Evolutionary conservation across 2,888 invertebrate genomes (phyloP).

Genomic region (Drosophila borborema): DNA sequence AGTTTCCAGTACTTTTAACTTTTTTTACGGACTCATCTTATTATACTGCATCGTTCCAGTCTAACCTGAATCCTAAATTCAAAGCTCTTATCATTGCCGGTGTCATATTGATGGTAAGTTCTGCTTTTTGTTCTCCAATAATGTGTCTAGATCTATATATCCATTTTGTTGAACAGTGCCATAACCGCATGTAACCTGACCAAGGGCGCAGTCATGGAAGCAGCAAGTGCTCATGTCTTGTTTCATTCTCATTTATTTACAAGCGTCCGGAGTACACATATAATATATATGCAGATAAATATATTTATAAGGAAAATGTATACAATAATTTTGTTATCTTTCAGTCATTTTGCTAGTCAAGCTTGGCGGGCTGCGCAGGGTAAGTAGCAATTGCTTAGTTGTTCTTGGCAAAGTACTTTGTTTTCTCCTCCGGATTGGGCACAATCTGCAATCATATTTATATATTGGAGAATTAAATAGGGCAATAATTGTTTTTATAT

Average conservation of each 20-base stretch:
- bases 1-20: not conserved
- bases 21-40: not conserved
- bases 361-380: conserved; percentile 18
- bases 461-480: not conserved
- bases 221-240: not conserved
- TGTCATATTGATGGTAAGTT: not conserved
- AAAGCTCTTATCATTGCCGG: not conserved
- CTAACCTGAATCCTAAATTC: not conserved
- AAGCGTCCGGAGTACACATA: conserved; percentile 20
- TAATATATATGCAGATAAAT: not conserved
- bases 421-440: conserved; percentile 92
- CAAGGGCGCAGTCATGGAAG: not conserved
- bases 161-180: not conserved
- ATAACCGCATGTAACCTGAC: not conserved
- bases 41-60: not conserved
- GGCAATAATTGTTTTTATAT: not conserved
- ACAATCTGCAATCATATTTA: conserved; percentile 88
- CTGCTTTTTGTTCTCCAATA: not conserved
- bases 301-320: conserved; percentile 2
- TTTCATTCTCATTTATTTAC: conserved; percentile 28
- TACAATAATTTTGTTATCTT: conserved; percentile 20
- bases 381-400: conserved; percentile 62
- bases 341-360: conserved; percentile 43
- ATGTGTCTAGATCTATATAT: not conserved
- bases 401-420: conserved; percentile 91